Evolutionary conservation across 2,888 invertebrate species (phyloP), one percentile per base, ranked within the genome.

Genomic region (Graphium colonna): DNA sequence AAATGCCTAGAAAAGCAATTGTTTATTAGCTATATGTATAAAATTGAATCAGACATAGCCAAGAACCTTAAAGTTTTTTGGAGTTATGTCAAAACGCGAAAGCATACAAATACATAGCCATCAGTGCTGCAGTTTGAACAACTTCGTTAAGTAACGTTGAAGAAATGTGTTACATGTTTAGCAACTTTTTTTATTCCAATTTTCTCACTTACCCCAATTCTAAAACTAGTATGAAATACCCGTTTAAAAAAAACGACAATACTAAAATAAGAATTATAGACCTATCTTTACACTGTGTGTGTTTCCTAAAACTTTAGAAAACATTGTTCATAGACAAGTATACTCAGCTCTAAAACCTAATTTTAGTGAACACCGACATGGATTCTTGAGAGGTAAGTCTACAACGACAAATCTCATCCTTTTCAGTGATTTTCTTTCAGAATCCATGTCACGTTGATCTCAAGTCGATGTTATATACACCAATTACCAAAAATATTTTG

Each of bases 221-320:
- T 42, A 26, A 49, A 12, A 51, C 57, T 3, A 21, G 8, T 56
- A 44, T 38, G 38, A 56, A 9, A 55, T 55, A 1, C 59, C 61
- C 0, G 13, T 59, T n/a, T 43, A 51, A 8, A 61, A 61, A 41
- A 57, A 56, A 18, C 59, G 57, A 0, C 4, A 56, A 44, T 17
- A 10, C 26, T 18, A 52, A 0, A 17, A 60, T 1, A n/a, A 10
- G 13, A 60, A 62, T 41, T 62, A 60, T 28, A 46, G 60, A 16
- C 60, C 60, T 1, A 60, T 61, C 1, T 61, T 57, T 0, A 61
- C 61, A 38, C 16, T 61, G 15, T 62, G 57, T 16, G 21, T 60
- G 4, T 44, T 61, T 40, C 50, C 57, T 13, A 60, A 55, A 46
- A 52, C 54, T 0, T 47, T 62, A 5, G 63, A 60, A 42, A 56